phyloP scores from a whole-genome alignment of 2,888 invertebrate species.

The Serrognathus titanus region DNA sequence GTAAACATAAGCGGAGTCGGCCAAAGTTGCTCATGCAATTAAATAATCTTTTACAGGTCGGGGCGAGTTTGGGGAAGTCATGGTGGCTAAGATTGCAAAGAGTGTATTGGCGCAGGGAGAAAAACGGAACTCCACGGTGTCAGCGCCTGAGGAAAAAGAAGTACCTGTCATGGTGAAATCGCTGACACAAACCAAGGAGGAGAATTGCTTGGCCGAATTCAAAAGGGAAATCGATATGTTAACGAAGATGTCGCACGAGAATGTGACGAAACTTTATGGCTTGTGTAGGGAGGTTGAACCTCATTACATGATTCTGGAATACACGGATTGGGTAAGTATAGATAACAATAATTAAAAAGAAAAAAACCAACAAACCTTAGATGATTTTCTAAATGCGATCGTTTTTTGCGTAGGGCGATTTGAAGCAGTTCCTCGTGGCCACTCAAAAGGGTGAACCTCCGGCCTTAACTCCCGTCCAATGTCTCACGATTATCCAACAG shows the following conservation, averaged over 20 bases:
- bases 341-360: conserved; percentile 32
- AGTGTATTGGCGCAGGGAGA: conserved; percentile 22
- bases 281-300: conserved; percentile 82
- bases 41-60: conserved; percentile 58
- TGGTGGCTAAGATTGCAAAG: conserved; percentile 62
- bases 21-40: conserved; percentile 33
- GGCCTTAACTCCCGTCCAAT: conserved; percentile 66
- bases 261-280: conserved; percentile 75
- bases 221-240: conserved; percentile 86
- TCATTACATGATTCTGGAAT: conserved; percentile 83
- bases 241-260: conserved; percentile 76
- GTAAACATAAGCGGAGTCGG: background rate
- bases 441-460: conserved; percentile 56
- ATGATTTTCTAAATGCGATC: background rate
- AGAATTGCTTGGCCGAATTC: conserved; percentile 76
- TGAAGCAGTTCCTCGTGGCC: conserved; percentile 83
- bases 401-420: conserved; percentile 68
- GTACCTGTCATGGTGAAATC: conserved; percentile 70
- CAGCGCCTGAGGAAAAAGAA: conserved; percentile 47
- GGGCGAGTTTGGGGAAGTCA: conserved; percentile 90
- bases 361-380: background rate
- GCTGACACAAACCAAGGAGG: conserved; percentile 73
- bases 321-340: conserved; percentile 82
- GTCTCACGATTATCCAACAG: conserved; percentile 67
- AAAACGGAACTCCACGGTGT: conserved; percentile 36